Evolutionary conservation across 2,113 vertebrate species (phyloP).

Genomic region (Pteronura brasiliensis): DNA sequence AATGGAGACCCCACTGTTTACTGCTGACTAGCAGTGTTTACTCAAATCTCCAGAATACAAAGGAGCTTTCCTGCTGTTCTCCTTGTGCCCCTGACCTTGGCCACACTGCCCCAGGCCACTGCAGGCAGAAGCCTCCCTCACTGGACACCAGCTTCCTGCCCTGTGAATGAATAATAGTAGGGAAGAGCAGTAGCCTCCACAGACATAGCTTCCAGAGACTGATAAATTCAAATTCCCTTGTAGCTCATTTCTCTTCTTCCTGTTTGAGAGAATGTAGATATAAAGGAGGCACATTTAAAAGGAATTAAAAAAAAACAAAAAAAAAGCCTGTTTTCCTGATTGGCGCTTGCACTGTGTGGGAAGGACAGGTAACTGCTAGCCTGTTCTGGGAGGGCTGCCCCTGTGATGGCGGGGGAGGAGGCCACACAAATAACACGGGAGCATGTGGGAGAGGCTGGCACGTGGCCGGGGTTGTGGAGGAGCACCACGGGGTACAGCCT

Average conservation of each 20-base stretch:
- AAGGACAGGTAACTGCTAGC: neutral
- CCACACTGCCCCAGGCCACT: neutral
- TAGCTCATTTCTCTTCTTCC: constrained; percentile 49
- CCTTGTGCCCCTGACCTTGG: too few relatives aligned
- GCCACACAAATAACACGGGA: neutral
- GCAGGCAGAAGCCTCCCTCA: neutral
- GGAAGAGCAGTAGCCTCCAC: neutral
- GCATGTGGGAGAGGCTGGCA: neutral
- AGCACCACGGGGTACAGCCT: neutral
- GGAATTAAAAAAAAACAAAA: neutral
- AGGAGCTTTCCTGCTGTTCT: neutral
- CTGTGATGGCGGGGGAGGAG: neutral
- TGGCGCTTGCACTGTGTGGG: neutral
- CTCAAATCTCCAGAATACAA: neutral
- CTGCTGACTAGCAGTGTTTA: neutral
- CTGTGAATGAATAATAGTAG: neutral
- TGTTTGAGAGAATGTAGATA: constrained; percentile 33
- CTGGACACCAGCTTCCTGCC: neutral
- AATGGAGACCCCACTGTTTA: neutral
- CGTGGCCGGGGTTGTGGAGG: neutral
- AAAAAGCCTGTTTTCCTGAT: neutral
- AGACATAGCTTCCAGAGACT: constrained; percentile 9
- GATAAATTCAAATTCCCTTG: constrained; percentile 24
- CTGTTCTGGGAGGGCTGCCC: neutral
- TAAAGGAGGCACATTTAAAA: neutral